Conservation (phyloP, 2,888 invertebrate genomes). For the Neoitamus cyanurus region DNA sequence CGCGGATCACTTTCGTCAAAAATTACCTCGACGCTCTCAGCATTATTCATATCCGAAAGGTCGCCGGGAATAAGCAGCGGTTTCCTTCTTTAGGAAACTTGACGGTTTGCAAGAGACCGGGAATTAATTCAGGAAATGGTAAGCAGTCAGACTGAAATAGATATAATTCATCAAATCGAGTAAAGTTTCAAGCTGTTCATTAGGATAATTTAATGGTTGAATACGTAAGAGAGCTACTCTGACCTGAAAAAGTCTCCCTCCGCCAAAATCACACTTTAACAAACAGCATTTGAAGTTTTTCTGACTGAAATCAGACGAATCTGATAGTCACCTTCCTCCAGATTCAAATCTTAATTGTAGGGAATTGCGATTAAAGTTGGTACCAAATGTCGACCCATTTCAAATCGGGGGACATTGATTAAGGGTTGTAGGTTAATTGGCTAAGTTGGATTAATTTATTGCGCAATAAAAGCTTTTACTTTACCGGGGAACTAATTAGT, state of each 20-base stretch:
- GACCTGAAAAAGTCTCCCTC: neutral
- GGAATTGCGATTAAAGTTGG: conserved; percentile 31
- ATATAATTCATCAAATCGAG: neutral
- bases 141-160: neutral
- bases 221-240: neutral
- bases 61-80: neutral
- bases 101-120: neutral
- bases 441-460: conserved; percentile 45
- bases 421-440: conserved; percentile 46
- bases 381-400: conserved; percentile 44
- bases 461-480: conserved; percentile 17
- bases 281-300: conserved; percentile 13
- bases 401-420: conserved; percentile 44
- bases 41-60: neutral
- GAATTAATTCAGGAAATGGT: neutral
- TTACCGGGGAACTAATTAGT: neutral
- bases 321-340: conserved; percentile 15
- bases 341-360: conserved; percentile 18
- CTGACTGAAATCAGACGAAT: conserved; percentile 26
- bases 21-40: neutral
- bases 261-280: neutral
- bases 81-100: neutral
- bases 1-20: neutral
- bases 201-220: conserved; percentile 27
- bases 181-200: conserved; percentile 10